Evolutionary conservation across 2,113 vertebrate species (phyloP), one percentile per base, ranked within the genome.

Genomic region (human): DNA sequence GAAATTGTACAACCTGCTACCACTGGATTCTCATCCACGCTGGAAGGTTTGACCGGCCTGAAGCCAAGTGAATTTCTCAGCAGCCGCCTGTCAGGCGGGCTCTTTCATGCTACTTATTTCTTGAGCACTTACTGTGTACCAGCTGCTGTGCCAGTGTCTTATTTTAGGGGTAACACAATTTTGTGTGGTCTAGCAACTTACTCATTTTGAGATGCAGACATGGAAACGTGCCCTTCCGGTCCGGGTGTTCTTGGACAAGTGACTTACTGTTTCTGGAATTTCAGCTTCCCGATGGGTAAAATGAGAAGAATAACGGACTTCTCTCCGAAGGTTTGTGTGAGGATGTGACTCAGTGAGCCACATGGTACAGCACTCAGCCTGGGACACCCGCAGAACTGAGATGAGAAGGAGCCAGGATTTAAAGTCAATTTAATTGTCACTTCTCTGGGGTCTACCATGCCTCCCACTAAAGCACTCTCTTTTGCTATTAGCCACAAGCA

Each of bases 111-210:
- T 8, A 66, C 32, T 83, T 17, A 13, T 70, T 91, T 82, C 83
- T 72, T 83, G 72, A 70, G 40, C 66, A 40, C 43, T 30, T 83
- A 50, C 45, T 90, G 10, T 16, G 48, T 9, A 32, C 64, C 45
- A 14, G 64, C 79, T 68, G 76, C 72, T 8, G 5, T 4, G 32
- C 43, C 6, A 9, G 72, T 5, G 27, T 57, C 25, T 12, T 50
- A 32, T 64, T 72, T 72, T 20, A 52, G n/a, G 32, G 3, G 10
- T 12, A 17, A 43, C 55, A 6, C 40, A 18, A 50, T 82, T 76
- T 23, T 1, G 0, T 7, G 2, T 5, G 55, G 35, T 0, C 0
- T 1, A 22, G 57, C 20, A 6, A 14, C 23, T 14, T 25, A 12
- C 50, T 83, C 68, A 4, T 35, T 22, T 57, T 30, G 75, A 43